Evolutionary conservation across 2,888 invertebrate species (phyloP).

Genomic region (Drosophila austrosaltans): DNA sequence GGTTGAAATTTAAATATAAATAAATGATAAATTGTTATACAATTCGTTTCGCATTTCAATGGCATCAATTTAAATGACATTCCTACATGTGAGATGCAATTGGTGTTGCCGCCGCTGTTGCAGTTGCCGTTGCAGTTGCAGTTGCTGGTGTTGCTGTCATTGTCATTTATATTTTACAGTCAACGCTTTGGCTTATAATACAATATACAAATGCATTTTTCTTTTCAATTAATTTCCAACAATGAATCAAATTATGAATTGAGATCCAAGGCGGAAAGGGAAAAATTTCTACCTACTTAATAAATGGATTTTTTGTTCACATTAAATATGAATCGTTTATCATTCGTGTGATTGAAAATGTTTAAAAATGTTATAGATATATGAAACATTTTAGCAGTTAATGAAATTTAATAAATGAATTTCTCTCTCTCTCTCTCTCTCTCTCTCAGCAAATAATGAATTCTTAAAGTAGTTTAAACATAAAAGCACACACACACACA

Average conservation of each 20-base stretch:
- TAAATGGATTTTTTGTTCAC: conserved; percentile 33
- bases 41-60: conserved; percentile 28
- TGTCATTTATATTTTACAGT: conserved; percentile 46
- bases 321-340: conserved; percentile 39
- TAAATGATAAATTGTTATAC: conserved; percentile 43
- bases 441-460: background rate
- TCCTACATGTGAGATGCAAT: conserved; percentile 47
- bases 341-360: conserved; percentile 22
- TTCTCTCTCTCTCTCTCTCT: no score
- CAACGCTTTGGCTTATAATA: conserved; percentile 46
- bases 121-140: background rate
- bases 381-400: background rate
- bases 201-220: conserved; percentile 46
- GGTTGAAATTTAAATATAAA: conserved; percentile 42
- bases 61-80: conserved; percentile 49
- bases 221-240: conserved; percentile 56
- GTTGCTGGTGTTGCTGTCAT: conserved; percentile 20
- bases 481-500: background rate
- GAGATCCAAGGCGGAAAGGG: background rate
- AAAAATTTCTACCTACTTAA: conserved; percentile 6
- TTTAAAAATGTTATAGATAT: background rate
- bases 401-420: conserved; percentile 2
- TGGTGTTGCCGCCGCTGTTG: conserved; percentile 18
- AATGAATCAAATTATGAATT: conserved; percentile 25
- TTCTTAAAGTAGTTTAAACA: background rate